A percentile compares a stretch with the other conserved stretches of the same genome.
These are phyloP conservation scores for Halocaridina rubra DNA, from an alignment of 2,888 invertebrate species.

Conservation along the genomic window DNA sequence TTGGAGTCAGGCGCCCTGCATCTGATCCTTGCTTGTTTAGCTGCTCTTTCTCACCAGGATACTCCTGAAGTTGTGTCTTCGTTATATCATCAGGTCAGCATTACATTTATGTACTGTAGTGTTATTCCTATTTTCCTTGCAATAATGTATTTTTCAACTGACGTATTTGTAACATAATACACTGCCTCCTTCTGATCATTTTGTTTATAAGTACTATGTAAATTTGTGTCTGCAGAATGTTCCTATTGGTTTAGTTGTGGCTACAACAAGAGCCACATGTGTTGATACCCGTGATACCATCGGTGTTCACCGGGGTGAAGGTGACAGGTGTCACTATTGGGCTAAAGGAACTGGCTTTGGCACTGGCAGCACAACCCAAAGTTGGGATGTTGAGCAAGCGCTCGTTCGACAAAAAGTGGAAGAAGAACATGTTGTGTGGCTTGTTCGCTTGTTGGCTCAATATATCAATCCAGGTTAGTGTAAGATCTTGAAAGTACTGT, in stretches of 20 bases:
- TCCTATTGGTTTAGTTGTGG: constrained; percentile 59
- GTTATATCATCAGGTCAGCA: constrained; percentile 51
- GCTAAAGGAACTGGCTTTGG: constrained; percentile 97
- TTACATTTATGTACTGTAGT: too few relatives aligned
- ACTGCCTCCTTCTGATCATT: too few relatives aligned
- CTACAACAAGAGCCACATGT: constrained; percentile 57
- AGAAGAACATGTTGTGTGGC: constrained; percentile 92
- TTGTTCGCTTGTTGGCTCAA: constrained; percentile 83
- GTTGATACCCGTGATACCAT: constrained; percentile 42
- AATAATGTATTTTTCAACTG: too few relatives aligned
- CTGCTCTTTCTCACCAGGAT: constrained; percentile 80
- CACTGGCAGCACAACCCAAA: constrained; percentile 93
- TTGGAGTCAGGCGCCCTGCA: constrained; percentile 87
- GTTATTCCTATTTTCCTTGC: too few relatives aligned
- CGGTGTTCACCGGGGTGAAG: constrained; percentile 47
- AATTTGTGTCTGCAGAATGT: constrained; percentile 43
- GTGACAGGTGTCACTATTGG: constrained; percentile 73
- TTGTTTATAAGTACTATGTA: too few relatives aligned
- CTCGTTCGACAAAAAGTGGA: constrained; percentile 87
- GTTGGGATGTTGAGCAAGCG: constrained; percentile 98
- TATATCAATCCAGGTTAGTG: constrained; percentile 80
- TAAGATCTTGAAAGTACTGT: background rate
- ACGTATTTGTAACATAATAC: too few relatives aligned
- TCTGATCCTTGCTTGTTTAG: constrained; percentile 86
- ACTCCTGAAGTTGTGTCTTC: constrained; percentile 53